Conservation (phyloP, 2,888 invertebrate genomes). For the Drosophila stalkeri region DNA sequence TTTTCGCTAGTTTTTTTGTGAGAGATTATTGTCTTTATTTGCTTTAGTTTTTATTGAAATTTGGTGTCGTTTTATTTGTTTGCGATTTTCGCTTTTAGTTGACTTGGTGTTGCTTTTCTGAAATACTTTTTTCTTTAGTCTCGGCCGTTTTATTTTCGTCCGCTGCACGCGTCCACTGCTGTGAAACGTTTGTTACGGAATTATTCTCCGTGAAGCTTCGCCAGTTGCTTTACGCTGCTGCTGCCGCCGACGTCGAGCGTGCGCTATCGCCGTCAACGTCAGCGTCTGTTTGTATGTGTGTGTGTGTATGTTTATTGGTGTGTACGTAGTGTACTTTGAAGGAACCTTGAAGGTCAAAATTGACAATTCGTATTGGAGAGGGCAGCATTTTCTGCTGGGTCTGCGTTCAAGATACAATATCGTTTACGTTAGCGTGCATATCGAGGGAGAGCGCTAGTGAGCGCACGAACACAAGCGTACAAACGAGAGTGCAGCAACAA, state of each 20-base stretch:
- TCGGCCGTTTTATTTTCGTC: slow-evolving; percentile 66
- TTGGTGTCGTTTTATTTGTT: slow-evolving; percentile 12
- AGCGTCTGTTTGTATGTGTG: slow-evolving; percentile 18
- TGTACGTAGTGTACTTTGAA: slow-evolving; percentile 79
- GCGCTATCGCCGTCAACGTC: slow-evolving; percentile 33
- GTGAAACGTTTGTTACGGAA: slow-evolving; percentile 82
- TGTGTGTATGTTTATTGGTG: slow-evolving; percentile 22
- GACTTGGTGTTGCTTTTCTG: slow-evolving; percentile 37
- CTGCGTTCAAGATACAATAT: slow-evolving; percentile 58
- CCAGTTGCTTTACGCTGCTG: slow-evolving; percentile 59
- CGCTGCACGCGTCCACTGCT: slow-evolving; percentile 80
- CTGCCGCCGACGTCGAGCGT: slow-evolving; percentile 37
- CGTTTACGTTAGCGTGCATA: slow-evolving; percentile 28
- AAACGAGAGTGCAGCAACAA: background rate
- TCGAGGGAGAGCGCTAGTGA: slow-evolving; percentile 14
- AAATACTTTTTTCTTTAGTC: slow-evolving; percentile 26
- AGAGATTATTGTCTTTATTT: slow-evolving; percentile 41
- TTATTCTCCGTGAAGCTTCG: slow-evolving; percentile 72
- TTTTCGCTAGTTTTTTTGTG: slow-evolving; percentile 30
- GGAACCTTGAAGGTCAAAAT: slow-evolving; percentile 85
- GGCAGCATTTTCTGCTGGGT: slow-evolving; percentile 52
- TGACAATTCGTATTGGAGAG: slow-evolving; percentile 82
- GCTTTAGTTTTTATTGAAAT: slow-evolving; percentile 13
- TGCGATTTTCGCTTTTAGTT: slow-evolving; percentile 36
- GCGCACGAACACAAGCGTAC: background rate